These are phyloP conservation scores for Thaleichthys pacificus DNA, from an alignment of 2,797 vertebrate species.

Conservation along the genomic window DNA sequence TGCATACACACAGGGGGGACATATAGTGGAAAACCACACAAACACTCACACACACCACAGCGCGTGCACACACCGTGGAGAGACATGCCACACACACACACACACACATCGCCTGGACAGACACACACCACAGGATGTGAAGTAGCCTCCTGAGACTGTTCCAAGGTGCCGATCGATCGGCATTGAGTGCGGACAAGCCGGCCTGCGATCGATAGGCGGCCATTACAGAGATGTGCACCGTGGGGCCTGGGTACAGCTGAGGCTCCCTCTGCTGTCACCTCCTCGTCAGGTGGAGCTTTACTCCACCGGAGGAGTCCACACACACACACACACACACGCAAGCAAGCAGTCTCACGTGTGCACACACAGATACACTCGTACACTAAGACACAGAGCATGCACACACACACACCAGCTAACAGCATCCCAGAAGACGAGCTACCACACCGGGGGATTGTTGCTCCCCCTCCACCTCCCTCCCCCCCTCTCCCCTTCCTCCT, in stretches of 20 bases:
- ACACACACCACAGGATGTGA: constrained; percentile 52
- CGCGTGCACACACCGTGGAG: background rate
- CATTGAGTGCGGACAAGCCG: constrained; percentile 73
- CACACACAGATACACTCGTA: background rate
- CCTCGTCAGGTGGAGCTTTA: constrained; percentile 50
- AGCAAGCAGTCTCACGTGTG: background rate
- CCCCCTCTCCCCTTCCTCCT: constrained; percentile 3
- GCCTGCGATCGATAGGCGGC: constrained; percentile 67
- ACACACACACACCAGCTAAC: background rate
- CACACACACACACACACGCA: constrained; percentile 8
- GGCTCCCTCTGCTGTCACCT: constrained; percentile 40
- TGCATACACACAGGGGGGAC: background rate
- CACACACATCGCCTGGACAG: background rate
- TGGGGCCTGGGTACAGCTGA: constrained; percentile 48
- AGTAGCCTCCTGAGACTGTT: constrained; percentile 69
- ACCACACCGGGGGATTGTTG: constrained; percentile 15
- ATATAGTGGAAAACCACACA: too few species aligned
- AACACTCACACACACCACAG: background rate
- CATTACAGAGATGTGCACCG: constrained; percentile 72
- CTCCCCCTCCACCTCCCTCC: constrained; percentile 17
- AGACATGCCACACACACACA: too few species aligned
- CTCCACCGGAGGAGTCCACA: constrained; percentile 31
- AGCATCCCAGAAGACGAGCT: constrained; percentile 40
- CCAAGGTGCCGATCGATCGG: constrained; percentile 67
- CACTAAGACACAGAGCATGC: background rate